These are phyloP conservation scores for Phallusia fumigata DNA, from an alignment of 23 tunicate genomes.

Conservation along the genomic window DNA sequence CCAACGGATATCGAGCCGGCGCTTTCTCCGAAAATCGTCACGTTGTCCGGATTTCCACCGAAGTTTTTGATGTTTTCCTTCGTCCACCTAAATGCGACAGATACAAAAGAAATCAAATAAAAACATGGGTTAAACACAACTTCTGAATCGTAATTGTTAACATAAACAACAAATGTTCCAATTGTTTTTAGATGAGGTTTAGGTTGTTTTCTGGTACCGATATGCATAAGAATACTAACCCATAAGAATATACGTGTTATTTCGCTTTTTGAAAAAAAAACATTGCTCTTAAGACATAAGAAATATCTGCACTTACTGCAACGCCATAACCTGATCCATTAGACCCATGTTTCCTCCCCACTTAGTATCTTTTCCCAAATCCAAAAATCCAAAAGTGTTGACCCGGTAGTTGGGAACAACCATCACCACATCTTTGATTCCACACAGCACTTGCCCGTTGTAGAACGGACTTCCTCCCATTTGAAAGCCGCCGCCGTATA, in stretches of 20 bases:
- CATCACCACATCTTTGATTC: conserved; percentile 27
- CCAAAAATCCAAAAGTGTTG: conserved; percentile 13
- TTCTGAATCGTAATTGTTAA: too few relatives aligned
- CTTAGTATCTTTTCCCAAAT: neutral
- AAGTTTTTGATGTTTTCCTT: conserved; percentile 29
- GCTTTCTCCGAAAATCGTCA: conserved; percentile 47
- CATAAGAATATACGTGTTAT: too few relatives aligned
- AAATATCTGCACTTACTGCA: conserved; percentile 3
- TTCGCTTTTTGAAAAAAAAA: too few relatives aligned
- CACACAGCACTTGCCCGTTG: conserved; percentile 16
- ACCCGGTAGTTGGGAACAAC: conserved; percentile 41
- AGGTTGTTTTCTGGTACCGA: too few relatives aligned
- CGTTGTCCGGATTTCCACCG: conserved; percentile 32
- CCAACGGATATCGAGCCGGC: conserved; percentile 37
- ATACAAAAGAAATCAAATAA: too few relatives aligned
- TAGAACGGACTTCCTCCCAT: neutral
- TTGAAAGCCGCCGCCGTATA: conserved; percentile 40
- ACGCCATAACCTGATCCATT: conserved; percentile 20
- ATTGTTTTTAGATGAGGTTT: too few relatives aligned
- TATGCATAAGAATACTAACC: too few relatives aligned
- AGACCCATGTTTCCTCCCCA: conserved; percentile 35
- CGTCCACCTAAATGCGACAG: conserved; percentile 17
- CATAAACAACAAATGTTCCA: too few relatives aligned
- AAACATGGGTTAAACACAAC: too few relatives aligned
- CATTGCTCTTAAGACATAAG: too few relatives aligned